phyloP scores from a whole-genome alignment of 2,888 invertebrate genomes.

The Archips crataeganus region DNA sequence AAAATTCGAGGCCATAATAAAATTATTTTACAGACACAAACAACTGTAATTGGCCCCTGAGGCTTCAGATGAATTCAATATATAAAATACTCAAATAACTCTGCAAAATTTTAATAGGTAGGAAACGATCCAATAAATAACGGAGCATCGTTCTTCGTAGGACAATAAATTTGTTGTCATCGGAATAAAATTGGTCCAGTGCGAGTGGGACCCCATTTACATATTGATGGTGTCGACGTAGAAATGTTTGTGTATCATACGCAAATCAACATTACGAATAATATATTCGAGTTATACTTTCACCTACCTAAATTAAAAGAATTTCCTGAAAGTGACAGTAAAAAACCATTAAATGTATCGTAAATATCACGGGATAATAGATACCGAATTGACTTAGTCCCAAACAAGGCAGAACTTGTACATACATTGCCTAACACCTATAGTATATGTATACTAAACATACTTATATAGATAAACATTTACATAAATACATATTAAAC shows the following conservation, averaged over 20 bases:
- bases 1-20: background rate
- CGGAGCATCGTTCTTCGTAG: conserved; percentile 27
- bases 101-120: conserved; percentile 25
- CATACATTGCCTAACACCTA: too few relatives aligned
- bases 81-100: conserved; percentile 8
- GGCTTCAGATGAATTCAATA: conserved; percentile 2
- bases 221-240: conserved; percentile 32
- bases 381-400: too few relatives aligned
- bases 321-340: background rate
- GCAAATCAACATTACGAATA: conserved; percentile 21
- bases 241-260: conserved; percentile 28
- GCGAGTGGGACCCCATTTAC: conserved; percentile 27
- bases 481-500: too few relatives aligned
- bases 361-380: too few relatives aligned
- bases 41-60: background rate
- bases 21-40: background rate
- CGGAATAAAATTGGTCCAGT: conserved; percentile 18
- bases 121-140: conserved; percentile 34
- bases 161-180: conserved; percentile 28
- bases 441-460: too few relatives aligned
- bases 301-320: background rate
- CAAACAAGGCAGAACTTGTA: too few relatives aligned
- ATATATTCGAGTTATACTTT: background rate
- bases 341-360: too few relatives aligned
- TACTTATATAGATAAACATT: too few relatives aligned